Percentiles rank a stretch among this genome's conserved stretches.
Evolutionary conservation across 2,113 vertebrate genomes (phyloP).

Genomic region (Hemibates koningsi): DNA sequence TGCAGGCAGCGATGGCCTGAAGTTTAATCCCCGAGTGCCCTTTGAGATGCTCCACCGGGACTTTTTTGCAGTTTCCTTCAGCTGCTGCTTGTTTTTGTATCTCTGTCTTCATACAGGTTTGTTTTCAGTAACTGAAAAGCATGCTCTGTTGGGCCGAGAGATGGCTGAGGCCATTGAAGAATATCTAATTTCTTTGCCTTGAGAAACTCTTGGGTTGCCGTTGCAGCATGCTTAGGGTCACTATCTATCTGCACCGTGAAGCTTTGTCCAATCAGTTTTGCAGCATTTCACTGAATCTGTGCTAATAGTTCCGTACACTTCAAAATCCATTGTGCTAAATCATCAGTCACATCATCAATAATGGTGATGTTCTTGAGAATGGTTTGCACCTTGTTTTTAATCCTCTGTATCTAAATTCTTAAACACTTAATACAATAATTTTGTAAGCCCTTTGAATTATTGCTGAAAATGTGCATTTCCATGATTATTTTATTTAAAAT

Average conservation of each 20-base stretch:
- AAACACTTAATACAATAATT: neutral
- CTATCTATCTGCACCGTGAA: neutral
- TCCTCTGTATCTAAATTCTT: neutral
- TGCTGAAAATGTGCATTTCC: neutral
- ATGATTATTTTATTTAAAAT: neutral
- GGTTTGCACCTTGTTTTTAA: too few relatives aligned
- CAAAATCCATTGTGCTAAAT: too few relatives aligned
- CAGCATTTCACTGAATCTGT: neutral
- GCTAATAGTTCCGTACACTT: neutral
- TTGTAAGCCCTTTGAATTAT: neutral
- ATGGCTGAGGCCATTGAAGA: neutral
- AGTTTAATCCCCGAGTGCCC: neutral
- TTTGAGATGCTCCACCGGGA: neutral
- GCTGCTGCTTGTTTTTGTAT: neutral
- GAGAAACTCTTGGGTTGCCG: rapidly evolving
- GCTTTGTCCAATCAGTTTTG: neutral
- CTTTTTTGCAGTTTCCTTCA: neutral
- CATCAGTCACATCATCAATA: too few relatives aligned
- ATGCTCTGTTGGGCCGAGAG: neutral
- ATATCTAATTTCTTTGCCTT: neutral
- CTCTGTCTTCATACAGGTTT: neutral
- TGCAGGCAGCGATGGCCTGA: neutral
- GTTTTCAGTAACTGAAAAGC: neutral
- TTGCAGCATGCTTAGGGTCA: neutral
- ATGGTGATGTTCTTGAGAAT: too few relatives aligned